A percentile compares a stretch with the other conserved stretches of the same genome.
Conservation (phyloP, 2,888 invertebrate genomes). For the Cephus runcator region DNA sequence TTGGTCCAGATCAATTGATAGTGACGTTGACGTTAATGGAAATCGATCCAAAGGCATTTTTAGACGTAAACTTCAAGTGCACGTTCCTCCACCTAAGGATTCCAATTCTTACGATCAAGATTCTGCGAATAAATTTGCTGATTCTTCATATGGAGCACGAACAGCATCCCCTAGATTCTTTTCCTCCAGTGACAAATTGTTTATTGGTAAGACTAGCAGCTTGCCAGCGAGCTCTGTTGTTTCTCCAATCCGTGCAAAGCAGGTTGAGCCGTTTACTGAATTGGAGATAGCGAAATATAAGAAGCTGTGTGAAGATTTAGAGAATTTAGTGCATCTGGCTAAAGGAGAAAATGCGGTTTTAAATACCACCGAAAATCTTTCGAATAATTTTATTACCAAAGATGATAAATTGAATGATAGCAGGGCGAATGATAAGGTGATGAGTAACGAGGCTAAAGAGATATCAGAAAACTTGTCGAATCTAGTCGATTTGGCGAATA, state of each 20-base stretch:
- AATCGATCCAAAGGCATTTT: constrained; percentile 36
- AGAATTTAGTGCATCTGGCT: constrained; percentile 47
- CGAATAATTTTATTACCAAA: neutral
- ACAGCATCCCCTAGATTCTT: neutral
- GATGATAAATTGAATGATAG: constrained; percentile 11
- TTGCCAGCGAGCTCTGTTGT: neutral
- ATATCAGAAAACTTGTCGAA: neutral
- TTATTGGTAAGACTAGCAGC: neutral
- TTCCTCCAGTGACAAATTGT: neutral
- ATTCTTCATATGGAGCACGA: constrained; percentile 12
- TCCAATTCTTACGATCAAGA: constrained; percentile 10
- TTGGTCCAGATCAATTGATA: constrained; percentile 19
- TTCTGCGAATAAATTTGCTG: constrained; percentile 9
- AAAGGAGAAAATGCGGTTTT: constrained; percentile 6
- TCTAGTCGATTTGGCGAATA: neutral
- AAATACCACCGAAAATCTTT: neutral
- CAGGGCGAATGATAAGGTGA: neutral
- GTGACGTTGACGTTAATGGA: constrained; percentile 45
- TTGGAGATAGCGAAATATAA: constrained; percentile 52
- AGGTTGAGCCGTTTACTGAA: constrained; percentile 35
- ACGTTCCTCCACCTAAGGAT: constrained; percentile 29
- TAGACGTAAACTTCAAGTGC: constrained; percentile 39
- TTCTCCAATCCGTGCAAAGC: neutral
- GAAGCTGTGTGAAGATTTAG: constrained; percentile 54
- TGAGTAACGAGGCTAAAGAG: constrained; percentile 4